A percentile compares a stretch with the other conserved stretches of the same genome.
Conservation (phyloP, 2,797 vertebrate species). For the Morus bassanus region DNA sequence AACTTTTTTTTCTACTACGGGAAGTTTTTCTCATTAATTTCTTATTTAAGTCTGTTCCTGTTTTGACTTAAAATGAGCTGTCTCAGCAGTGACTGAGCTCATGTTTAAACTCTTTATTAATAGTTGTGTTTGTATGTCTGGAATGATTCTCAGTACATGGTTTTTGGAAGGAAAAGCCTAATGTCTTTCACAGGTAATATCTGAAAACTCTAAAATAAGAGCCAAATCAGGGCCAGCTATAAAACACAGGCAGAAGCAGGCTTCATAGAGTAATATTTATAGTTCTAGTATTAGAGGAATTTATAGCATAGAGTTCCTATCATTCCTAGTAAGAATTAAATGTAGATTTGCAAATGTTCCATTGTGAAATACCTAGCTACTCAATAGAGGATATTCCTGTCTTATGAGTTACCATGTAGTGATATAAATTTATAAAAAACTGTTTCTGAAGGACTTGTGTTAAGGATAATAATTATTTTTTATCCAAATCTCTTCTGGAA, state of each 20-base stretch:
- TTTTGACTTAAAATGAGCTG: slow-evolving; percentile 9
- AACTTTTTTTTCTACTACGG: neutral
- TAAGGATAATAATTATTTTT: neutral
- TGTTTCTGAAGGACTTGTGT: neutral
- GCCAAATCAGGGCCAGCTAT: neutral
- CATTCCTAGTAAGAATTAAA: slow-evolving; percentile 24
- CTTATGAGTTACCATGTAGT: neutral
- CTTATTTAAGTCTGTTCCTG: slow-evolving; percentile 32
- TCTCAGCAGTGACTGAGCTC: neutral
- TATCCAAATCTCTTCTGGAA: neutral
- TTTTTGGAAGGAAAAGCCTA: neutral
- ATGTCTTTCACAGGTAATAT: slow-evolving; percentile 30
- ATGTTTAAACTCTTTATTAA: neutral
- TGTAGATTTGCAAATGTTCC: slow-evolving; percentile 28
- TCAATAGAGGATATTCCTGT: neutral
- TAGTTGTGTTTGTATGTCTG: neutral
- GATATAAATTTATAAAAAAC: neutral
- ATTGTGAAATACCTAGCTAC: neutral
- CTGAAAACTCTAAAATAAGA: slow-evolving; percentile 31
- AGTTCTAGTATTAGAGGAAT: neutral
- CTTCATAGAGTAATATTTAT: slow-evolving; percentile 40
- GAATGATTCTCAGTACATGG: neutral
- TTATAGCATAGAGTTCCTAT: slow-evolving; percentile 1
- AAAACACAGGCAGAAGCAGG: slow-evolving; percentile 27
- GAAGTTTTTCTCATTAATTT: slow-evolving; percentile 20